These are phyloP conservation scores for Prunella himalayana DNA, from an alignment of 2,113 vertebrate genomes.

Conservation along the genomic window DNA sequence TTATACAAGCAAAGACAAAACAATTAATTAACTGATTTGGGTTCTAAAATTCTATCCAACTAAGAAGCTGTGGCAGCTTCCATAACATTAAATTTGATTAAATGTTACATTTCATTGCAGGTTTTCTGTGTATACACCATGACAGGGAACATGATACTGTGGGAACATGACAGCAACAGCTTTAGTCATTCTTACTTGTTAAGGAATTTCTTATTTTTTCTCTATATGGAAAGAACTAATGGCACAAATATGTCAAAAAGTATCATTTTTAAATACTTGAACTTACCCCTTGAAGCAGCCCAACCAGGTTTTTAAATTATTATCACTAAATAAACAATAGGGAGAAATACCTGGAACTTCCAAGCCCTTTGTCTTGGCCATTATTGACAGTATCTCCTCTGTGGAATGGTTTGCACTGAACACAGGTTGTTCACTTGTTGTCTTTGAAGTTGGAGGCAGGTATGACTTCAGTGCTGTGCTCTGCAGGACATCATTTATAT, in stretches of 20 bases:
- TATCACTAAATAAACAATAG: neutral
- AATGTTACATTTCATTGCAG: neutral
- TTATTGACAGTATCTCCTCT: slow-evolving; percentile 89
- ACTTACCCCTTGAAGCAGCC: neutral
- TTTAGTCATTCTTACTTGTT: neutral
- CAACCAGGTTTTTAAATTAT: neutral
- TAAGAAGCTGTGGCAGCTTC: neutral
- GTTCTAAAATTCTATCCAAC: neutral
- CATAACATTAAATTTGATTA: neutral
- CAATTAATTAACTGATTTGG: neutral
- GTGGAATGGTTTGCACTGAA: slow-evolving; percentile 93
- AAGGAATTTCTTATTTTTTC: neutral
- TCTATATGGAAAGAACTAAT: neutral
- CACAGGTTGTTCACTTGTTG: slow-evolving; percentile 76
- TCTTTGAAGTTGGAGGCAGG: slow-evolving; percentile 83
- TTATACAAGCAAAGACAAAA: neutral
- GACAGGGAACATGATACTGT: neutral
- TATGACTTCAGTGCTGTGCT: slow-evolving; percentile 81
- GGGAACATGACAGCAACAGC: neutral
- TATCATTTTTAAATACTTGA: neutral
- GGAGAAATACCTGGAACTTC: slow-evolving; percentile 85
- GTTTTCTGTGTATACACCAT: neutral
- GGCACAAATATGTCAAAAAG: neutral
- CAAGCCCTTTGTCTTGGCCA: slow-evolving; percentile 90
- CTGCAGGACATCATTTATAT: slow-evolving; percentile 87